Evolutionary conservation across 2,888 invertebrate species (phyloP).

Genomic region (Caenorhabditis sp.): DNA sequence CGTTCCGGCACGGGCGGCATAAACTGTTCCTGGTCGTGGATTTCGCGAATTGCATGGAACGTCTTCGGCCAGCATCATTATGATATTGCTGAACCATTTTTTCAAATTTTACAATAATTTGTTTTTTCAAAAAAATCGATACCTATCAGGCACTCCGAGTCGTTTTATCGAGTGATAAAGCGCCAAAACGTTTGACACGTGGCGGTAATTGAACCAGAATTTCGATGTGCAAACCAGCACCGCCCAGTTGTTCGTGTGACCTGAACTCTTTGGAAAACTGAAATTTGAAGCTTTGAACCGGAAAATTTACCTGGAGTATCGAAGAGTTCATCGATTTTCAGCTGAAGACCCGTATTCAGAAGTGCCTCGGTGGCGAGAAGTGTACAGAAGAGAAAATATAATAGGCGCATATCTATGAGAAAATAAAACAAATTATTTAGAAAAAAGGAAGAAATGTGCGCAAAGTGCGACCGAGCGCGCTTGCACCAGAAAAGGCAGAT

Average conservation of each 20-base stretch:
- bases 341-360: constrained; percentile 73
- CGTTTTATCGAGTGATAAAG: constrained; percentile 98
- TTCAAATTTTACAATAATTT: not conserved
- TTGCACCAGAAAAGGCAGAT: constrained; percentile 6
- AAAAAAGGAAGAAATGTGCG: not conserved
- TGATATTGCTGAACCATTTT: constrained; percentile 89
- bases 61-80: constrained; percentile 99
- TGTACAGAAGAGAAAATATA: constrained; percentile 33
- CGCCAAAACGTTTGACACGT: constrained; percentile 98
- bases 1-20: constrained; percentile 97
- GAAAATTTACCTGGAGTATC: constrained; percentile 69
- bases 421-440: not conserved
- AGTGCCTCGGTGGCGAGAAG: constrained; percentile 28
- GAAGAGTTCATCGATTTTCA: constrained; percentile 74
- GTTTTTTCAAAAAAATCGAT: not conserved
- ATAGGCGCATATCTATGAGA: constrained; percentile 25
- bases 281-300: not conserved
- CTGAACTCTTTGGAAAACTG: no score
- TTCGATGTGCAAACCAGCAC: constrained; percentile 92
- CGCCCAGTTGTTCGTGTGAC: constrained; percentile 99
- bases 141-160: constrained; percentile 96
- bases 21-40: constrained; percentile 95
- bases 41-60: constrained; percentile 99
- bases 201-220: constrained; percentile 99
- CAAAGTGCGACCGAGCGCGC: constrained; percentile 22